These are phyloP conservation scores for Hyperoodon ampullatus DNA, from an alignment of 2,113 vertebrate species.

Conservation along the genomic window DNA sequence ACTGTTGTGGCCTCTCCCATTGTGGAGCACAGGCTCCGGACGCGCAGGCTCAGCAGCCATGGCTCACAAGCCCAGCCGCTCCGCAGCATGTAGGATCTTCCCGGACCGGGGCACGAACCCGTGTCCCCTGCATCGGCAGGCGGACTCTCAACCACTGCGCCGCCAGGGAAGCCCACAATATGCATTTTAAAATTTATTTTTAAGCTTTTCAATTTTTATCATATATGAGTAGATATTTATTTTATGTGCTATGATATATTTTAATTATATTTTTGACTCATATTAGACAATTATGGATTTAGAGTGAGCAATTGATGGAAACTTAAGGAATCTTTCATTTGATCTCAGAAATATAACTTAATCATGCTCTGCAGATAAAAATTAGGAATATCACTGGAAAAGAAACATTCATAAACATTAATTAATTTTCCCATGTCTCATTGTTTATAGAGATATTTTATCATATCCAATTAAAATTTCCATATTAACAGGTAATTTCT, in stretches of 20 bases:
- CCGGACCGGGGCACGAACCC: too few species aligned
- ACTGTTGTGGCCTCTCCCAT: too few species aligned
- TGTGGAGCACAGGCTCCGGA: too few species aligned
- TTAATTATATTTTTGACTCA: neutral
- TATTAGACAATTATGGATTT: neutral
- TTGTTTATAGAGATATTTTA: conserved; percentile 40
- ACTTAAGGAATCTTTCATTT: neutral
- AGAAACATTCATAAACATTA: conserved; percentile 11
- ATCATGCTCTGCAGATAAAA: neutral
- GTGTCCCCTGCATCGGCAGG: too few species aligned
- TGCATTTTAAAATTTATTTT: neutral
- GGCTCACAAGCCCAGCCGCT: rapidly evolving
- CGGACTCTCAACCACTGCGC: too few species aligned
- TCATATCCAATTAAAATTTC: conserved; percentile 38
- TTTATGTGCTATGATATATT: neutral
- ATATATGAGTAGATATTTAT: neutral
- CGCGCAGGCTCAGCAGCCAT: too few species aligned
- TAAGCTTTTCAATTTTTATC: neutral
- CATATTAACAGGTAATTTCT: neutral
- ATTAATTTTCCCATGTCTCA: conserved; percentile 16
- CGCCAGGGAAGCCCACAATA: neutral
- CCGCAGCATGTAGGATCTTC: too few species aligned
- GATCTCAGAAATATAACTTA: conserved; percentile 21
- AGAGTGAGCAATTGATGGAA: neutral
- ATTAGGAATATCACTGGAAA: neutral